Evolutionary conservation across 2,888 invertebrate species (phyloP).

Genomic region (Netelia fuscicornis): DNA sequence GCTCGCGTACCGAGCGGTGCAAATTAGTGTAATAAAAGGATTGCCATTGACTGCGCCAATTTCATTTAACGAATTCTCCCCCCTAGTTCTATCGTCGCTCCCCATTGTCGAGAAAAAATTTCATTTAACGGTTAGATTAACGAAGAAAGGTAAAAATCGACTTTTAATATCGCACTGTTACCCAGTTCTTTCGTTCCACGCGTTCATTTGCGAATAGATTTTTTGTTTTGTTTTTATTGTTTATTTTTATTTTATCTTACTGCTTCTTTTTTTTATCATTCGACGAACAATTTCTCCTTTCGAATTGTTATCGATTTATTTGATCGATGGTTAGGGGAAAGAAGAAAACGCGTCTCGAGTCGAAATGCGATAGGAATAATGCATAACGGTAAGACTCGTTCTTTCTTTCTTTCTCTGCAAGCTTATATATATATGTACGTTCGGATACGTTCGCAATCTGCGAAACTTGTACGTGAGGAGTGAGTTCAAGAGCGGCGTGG

Average conservation of each 20-base stretch:
- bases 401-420: constrained; percentile 1
- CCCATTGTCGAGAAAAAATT: constrained; percentile 9
- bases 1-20: constrained; percentile 33
- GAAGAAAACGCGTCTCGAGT: not conserved
- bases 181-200: too few species aligned
- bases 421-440: not conserved
- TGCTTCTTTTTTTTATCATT: not conserved
- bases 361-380: constrained; percentile 22
- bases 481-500: constrained; percentile 58
- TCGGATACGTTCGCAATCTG: constrained; percentile 29
- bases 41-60: constrained; percentile 1
- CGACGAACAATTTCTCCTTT: constrained; percentile 1
- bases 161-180: too few species aligned
- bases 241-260: not conserved
- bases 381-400: constrained; percentile 29
- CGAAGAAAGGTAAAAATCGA: not conserved
- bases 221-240: constrained; percentile 4
- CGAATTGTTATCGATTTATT: too few species aligned
- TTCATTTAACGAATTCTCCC: constrained; percentile 35
- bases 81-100: not conserved
- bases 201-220: not conserved
- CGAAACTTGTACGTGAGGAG: constrained; percentile 43
- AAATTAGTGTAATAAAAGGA: constrained; percentile 45
- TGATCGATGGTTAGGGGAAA: not conserved
- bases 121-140: not conserved